Evolutionary conservation across 2,797 vertebrate genomes (phyloP).

Genomic region (Tamandua tetradactyla): DNA sequence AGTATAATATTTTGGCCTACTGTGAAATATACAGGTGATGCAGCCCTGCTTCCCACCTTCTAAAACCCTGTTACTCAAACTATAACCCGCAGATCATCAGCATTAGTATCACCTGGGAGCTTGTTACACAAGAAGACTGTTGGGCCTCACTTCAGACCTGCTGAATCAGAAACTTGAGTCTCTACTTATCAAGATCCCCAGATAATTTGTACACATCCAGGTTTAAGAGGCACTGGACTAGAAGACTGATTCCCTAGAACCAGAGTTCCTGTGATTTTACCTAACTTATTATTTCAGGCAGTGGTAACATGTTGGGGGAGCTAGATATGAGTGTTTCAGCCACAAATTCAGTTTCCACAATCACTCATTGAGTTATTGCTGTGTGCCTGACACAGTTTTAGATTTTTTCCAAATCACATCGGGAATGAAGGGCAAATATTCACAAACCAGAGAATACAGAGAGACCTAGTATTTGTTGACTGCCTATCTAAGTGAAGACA

Average conservation of each 20-base stretch:
- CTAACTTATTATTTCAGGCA: background rate
- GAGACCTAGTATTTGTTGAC: background rate
- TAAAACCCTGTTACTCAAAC: slow-evolving; percentile 28
- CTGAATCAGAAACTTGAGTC: slow-evolving; percentile 41
- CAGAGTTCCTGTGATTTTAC: slow-evolving; percentile 13
- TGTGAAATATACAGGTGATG: background rate
- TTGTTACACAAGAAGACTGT: background rate
- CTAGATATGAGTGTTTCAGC: background rate
- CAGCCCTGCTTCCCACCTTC: background rate
- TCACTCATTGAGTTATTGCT: background rate
- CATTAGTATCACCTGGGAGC: background rate
- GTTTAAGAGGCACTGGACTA: slow-evolving; percentile 11
- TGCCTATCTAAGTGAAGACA: background rate
- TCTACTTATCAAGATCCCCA: slow-evolving; percentile 52
- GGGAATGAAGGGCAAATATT: background rate
- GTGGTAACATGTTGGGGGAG: slow-evolving; percentile 1
- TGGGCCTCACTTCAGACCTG: slow-evolving; percentile 10
- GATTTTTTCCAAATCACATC: background rate
- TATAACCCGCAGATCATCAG: background rate
- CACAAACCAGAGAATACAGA: slow-evolving; percentile 10
- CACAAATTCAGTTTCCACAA: slow-evolving; percentile 39
- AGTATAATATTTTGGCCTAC: background rate
- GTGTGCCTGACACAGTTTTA: background rate
- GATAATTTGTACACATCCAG: slow-evolving; percentile 31
- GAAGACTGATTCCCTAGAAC: slow-evolving; percentile 13